Evolutionary conservation across 2,797 vertebrate species (phyloP), one percentile per base, ranked within the genome.

Genomic region (Vireo griseus): DNA sequence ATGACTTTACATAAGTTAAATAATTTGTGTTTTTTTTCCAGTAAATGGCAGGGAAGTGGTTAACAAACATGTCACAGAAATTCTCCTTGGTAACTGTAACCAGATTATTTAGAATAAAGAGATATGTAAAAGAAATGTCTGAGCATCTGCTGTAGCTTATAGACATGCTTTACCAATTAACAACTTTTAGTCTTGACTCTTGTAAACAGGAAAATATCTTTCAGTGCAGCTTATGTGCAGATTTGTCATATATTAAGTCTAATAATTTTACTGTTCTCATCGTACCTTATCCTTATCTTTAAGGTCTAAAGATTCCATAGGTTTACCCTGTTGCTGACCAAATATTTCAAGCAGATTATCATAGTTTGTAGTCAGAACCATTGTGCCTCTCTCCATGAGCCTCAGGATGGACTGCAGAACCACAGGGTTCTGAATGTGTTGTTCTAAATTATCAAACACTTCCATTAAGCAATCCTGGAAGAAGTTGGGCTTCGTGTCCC

Each of bases 391-490:
- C 42, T 98, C 98, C 98, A 98, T 98, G 37, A 98, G 96, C 48
- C 89, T 90, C 42, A 98, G 94, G 87, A 98, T 96, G 7, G 97
- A 95, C 5, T 97, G 96, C 67, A 98, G 95, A 74, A 97, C 91
- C 66, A 91, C 88, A 0, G 98, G 97, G 69, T 96, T 95, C 96
- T 97, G 97, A 94, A 98, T 98, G 73, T 98, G 97, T 16, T 93
- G 97, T 39, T 98, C 97, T 83, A 98, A 86, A 71, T 67, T 96
- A 78, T 98, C 98, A 20, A 98, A 98, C 10, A 98, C 86, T 67
- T 98, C 98, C 97, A 98, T 98, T 39, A 98, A 75, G 85, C 98
- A 98, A 51, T 98, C 97, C 92, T 98, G 98, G 97, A 98, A 98
- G 95, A 98, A 98, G 96, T 65, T 98, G 58, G 98, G 98, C 86